These are phyloP conservation scores for Sebastes kiyomatsui DNA, from an alignment of 2,797 vertebrate genomes.

Conservation along the genomic window DNA sequence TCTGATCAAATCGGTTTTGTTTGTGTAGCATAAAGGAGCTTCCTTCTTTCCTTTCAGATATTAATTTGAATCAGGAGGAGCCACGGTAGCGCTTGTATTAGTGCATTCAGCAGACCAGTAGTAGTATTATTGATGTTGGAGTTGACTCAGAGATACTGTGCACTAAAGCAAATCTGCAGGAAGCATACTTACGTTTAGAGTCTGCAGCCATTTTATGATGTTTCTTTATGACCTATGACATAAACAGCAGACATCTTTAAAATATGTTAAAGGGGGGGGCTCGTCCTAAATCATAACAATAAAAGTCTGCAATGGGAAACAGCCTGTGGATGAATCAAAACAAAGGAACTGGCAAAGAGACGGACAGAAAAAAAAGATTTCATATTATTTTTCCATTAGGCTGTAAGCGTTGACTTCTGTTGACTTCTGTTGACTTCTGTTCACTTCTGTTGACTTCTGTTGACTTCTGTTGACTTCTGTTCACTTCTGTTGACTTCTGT, in stretches of 20 bases:
- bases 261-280: conserved; percentile 27
- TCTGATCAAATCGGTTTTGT: background rate
- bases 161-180: conserved; percentile 24
- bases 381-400: background rate
- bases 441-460: too few relatives aligned
- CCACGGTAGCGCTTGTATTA: background rate
- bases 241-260: conserved; percentile 58
- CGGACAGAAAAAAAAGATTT: background rate
- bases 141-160: conserved; percentile 7
- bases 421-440: too few relatives aligned
- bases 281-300: conserved; percentile 23
- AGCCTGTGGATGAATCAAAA: conserved; percentile 17
- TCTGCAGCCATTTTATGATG: conserved; percentile 48
- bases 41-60: background rate
- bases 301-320: conserved; percentile 36
- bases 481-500: background rate
- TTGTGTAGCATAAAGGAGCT: background rate
- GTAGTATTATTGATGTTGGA: conserved; percentile 3
- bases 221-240: conserved; percentile 53
- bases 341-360: background rate
- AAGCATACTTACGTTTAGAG: conserved; percentile 4
- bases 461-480: too few relatives aligned
- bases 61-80: background rate
- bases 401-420: background rate
- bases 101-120: background rate